Conservation (phyloP, 2,113 vertebrate species). For the Gnathonemus longibarbis region DNA sequence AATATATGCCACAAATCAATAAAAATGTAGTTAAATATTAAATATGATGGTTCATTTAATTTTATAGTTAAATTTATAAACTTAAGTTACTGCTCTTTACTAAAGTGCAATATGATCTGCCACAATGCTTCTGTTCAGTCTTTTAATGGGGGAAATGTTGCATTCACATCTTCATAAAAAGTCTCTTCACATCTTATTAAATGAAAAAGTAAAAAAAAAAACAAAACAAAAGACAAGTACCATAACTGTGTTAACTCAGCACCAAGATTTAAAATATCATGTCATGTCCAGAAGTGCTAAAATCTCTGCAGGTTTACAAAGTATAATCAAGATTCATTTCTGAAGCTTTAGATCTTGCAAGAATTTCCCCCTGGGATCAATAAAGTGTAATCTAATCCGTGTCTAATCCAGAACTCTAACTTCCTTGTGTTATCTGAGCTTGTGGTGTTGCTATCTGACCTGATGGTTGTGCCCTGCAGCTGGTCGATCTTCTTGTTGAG, state of each 20-base stretch:
- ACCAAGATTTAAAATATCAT: background rate
- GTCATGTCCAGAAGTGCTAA: background rate
- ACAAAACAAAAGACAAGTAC: background rate
- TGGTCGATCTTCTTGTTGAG: slow-evolving; percentile 80
- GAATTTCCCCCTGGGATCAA: background rate
- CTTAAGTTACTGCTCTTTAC: background rate
- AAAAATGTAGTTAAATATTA: background rate
- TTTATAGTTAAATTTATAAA: background rate
- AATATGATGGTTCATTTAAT: background rate
- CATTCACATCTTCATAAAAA: background rate
- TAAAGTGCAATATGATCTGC: background rate
- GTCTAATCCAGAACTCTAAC: background rate
- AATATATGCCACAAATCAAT: background rate
- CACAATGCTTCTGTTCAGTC: background rate
- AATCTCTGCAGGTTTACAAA: background rate
- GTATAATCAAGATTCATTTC: background rate
- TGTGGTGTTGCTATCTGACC: slow-evolving; percentile 38
- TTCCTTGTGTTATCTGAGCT: background rate
- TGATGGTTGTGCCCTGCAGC: slow-evolving; percentile 72
- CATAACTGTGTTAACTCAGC: background rate
- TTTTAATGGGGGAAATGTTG: background rate
- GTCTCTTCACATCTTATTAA: background rate
- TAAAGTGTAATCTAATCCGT: background rate
- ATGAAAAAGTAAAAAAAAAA: background rate
- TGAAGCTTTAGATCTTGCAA: background rate